phyloP scores from a whole-genome alignment of 1,140 invertebrate genomes.

The Alviniconcha marisindica region DNA sequence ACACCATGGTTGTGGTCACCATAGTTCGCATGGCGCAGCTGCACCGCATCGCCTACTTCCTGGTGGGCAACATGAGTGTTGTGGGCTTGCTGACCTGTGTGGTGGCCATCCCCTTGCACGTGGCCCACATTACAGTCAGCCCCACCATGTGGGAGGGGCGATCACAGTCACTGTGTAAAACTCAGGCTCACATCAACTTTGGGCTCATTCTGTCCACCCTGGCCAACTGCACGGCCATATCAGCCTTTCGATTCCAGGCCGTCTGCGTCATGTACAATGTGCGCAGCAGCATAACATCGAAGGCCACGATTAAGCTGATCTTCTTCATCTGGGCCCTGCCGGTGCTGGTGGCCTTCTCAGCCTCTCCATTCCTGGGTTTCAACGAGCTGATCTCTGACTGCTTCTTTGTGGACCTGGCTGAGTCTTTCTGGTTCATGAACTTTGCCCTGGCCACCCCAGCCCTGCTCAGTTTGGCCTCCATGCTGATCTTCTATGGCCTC shows the following conservation, averaged over 20 bases:
- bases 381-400: slow-evolving; percentile 30
- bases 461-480: not conserved
- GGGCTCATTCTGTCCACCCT: slow-evolving; percentile 19
- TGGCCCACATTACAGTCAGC: slow-evolving; percentile 5
- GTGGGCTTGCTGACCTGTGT: slow-evolving; percentile 27
- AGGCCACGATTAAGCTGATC: not conserved
- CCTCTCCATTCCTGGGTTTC: slow-evolving; percentile 38
- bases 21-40: slow-evolving; percentile 27
- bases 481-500: slow-evolving; percentile 28
- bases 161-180: not conserved
- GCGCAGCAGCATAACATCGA: not conserved
- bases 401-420: slow-evolving; percentile 11
- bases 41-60: slow-evolving; percentile 21
- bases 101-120: slow-evolving; percentile 27
- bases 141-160: not conserved
- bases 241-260: slow-evolving; percentile 15
- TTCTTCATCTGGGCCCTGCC: slow-evolving; percentile 38
- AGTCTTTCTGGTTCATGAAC: slow-evolving; percentile 35
- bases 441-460: slow-evolving; percentile 27
- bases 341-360: not conserved
- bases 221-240: slow-evolving; percentile 22
- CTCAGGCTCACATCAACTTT: slow-evolving; percentile 35
- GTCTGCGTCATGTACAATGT: not conserved
- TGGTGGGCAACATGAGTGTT: slow-evolving; percentile 35
- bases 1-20: slow-evolving; percentile 15